Base-by-base conservation (phyloP, 2,113 vertebrate species). In the Columba livia region DNA sequence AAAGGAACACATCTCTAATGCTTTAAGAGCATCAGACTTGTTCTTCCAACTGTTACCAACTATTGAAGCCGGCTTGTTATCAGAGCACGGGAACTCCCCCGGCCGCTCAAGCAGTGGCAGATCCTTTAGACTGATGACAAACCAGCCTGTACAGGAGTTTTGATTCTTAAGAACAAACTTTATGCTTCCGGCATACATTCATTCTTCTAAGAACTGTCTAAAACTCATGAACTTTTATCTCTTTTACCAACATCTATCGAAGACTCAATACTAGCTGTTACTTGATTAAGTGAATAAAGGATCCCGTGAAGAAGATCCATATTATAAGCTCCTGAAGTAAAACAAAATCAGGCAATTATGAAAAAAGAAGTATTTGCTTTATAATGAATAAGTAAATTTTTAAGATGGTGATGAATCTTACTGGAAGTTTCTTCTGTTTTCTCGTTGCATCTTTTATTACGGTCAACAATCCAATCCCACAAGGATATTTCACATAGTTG, bases 401-500 rank as follows among this genome's bases (percentile, higher is more conserved):
- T 34, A 78, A 79, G 86, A 38, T 4, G 26, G 54, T 32, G 36
- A 78, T 3, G 11, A 78, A 64, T 96, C 98, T 98, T 95, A 98
- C 98, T 96, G 2, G 96, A 93, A 48, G 77, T 36, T 61, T 97
- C 95, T 3, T 97, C 96, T 85, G 95, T 73, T 56, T 26, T 82
- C 38, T 95, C 95, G 4, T 1, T 83, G 80, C 86, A 97, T 48
- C 88, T 92, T 74, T 51, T 70, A 81, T 99, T 99, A 81, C 99
- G 98, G 81, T 99, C 98, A 38, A 91, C 92, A 95, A 99, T 99
- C 99, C 99, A 99, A 78, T 99, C 99, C 97, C 99, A 99, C 89
- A 99, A 89, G 3, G 99, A 99, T 44, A 96, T 98, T 90, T 99
- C 99, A 94, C 99, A 99, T 48, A 99, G 96, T 85, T 99, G 99